Percentiles rank a stretch among this genome's conserved stretches.
These are phyloP conservation scores for Schizopygopsis pylzovi DNA, from an alignment of 2,797 vertebrate species.

Conservation along the genomic window DNA sequence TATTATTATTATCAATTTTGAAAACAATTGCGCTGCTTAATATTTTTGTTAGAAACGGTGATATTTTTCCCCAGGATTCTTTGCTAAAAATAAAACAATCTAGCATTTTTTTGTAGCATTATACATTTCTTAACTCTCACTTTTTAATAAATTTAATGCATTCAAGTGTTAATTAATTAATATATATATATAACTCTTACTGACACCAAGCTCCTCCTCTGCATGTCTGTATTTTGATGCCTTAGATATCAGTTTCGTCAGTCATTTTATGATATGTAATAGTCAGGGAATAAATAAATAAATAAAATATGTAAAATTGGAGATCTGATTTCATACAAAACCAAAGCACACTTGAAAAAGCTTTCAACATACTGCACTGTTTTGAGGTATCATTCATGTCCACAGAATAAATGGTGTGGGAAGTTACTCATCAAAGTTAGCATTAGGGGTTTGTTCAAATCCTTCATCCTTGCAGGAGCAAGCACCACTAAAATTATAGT, in stretches of 20 bases:
- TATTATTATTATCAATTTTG: not conserved
- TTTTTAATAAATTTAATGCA: not conserved
- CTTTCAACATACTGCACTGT: not conserved
- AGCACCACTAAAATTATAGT: not conserved
- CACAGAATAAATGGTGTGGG: not conserved
- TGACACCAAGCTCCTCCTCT: not conserved
- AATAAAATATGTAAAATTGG: not conserved
- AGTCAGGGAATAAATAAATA: not conserved
- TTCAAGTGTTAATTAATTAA: no score
- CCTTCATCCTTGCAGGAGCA: conserved; percentile 6
- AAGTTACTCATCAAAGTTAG: not conserved
- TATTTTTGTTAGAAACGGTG: not conserved
- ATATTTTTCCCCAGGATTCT: not conserved
- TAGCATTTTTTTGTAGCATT: not conserved
- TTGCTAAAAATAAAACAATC: not conserved
- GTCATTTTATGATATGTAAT: not conserved
- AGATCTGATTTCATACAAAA: not conserved
- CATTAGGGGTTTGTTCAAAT: conserved; percentile 4
- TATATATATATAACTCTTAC: not conserved
- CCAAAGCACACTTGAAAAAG: not conserved
- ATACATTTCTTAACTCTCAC: not conserved
- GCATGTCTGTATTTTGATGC: not conserved
- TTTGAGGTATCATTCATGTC: not conserved
- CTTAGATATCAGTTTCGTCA: not conserved
- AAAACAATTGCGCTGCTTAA: not conserved